Percentiles rank a stretch among this genome's conserved stretches.
phyloP scores from a whole-genome alignment of 1,140 invertebrate genomes.

The Wasmannia auropunctata region DNA sequence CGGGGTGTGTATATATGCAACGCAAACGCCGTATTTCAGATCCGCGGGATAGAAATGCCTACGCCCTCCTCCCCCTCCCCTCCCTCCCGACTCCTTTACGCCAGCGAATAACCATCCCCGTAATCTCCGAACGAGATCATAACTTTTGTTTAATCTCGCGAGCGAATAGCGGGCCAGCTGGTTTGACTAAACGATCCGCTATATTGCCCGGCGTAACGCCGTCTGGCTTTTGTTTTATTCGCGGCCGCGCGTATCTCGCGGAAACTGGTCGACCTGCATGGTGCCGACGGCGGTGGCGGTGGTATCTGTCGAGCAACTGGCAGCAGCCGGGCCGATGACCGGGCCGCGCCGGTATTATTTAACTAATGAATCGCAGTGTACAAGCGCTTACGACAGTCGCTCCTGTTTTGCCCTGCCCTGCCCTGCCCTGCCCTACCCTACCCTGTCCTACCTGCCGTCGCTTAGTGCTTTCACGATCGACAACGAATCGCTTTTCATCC shows the following conservation, averaged over 20 bases:
- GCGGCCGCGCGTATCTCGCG: constrained; percentile 18
- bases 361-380: constrained; percentile 66
- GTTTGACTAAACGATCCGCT: constrained; percentile 44
- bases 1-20: background rate
- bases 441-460: constrained; percentile 12
- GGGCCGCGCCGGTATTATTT: constrained; percentile 60
- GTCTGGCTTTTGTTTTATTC: constrained; percentile 54
- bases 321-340: constrained; percentile 59
- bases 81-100: background rate
- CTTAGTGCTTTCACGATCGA: constrained; percentile 66
- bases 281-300: constrained; percentile 25
- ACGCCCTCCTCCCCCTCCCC: too few relatives aligned
- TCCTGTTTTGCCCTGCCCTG: constrained; percentile 7
- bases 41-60: constrained; percentile 19
- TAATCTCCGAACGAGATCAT: constrained; percentile 38
- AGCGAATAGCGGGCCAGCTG: constrained; percentile 12
- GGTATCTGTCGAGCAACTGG: constrained; percentile 52
- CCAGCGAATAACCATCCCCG: background rate
- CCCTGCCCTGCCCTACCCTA: background rate
- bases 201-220: background rate
- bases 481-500: constrained; percentile 61
- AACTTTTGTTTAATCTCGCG: constrained; percentile 52
- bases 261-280: constrained; percentile 68
- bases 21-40: constrained; percentile 24
- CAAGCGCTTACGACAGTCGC: constrained; percentile 56